Evolutionary conservation across 1,140 invertebrate genomes (phyloP), one percentile per base, ranked within the genome.

Genomic region (Pteromalus puparum): DNA sequence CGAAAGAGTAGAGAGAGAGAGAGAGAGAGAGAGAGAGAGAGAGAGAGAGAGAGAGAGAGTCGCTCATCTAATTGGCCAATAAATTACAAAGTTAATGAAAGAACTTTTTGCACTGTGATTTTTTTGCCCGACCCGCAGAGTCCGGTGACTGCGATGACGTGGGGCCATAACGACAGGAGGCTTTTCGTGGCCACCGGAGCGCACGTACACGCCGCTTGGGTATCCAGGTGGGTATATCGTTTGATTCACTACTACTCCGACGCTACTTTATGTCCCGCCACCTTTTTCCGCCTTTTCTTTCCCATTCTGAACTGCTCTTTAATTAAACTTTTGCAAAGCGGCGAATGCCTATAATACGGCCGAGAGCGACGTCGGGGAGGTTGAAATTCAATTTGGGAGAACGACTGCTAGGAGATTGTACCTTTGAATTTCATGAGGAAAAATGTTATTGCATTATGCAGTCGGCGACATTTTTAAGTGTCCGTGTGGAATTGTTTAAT

Each of bases 91-190:
- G 30, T 68, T 77, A 82, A 79, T 77, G 34, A 78, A 78, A 72
- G 65, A 84, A 53, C 26, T 81, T 72, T 82, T 86, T 75, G 84
- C 70, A 9, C 53, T 18, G 53, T 18, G 21, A 61, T 78, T 38
- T 78, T 78, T 68, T 76, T 82, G 87, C 76, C 80, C 53, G 53
- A 61, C 61, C 92, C 92, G 83, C 88, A 98, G 97, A 95, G 96
- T 87, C 95, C 96, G 7, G 97, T 99, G 61, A 97, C 97, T 53
- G 97, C 98, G 7, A 93, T 99, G 87, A 99, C 98, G 1, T 99
- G 98, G 98, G 99, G 98, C 46, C 98, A 99, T 93, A 98, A 99
- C 92, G 99, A 99, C 89, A 96, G 98, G 87, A 94, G 98, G 3
- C 92, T 99, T 46, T 99, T 99, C 91, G 95, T 99, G 42, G 98